phyloP scores from a whole-genome alignment of 2,113 vertebrate genomes.

The Lamprotornis superbus region DNA sequence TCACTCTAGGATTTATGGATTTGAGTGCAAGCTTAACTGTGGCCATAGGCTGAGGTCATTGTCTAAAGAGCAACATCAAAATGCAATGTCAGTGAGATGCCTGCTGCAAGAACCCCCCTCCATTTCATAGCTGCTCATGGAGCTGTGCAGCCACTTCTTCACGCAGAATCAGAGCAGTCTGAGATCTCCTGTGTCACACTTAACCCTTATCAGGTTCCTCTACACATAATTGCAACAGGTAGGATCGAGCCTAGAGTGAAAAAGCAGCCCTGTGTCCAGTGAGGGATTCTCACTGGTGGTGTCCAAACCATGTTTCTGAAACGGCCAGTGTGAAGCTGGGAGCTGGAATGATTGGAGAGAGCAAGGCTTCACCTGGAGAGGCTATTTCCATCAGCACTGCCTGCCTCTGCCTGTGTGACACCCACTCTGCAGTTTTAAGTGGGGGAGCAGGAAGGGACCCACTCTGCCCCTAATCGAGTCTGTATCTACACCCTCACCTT shows the following conservation, averaged over 20 bases:
- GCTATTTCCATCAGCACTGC: background rate
- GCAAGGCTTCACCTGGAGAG: background rate
- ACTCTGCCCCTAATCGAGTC: rapidly evolving
- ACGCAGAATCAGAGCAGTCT: rapidly evolving
- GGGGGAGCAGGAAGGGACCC: background rate
- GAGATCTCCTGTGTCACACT: background rate
- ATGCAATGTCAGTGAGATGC: background rate
- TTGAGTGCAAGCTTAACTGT: background rate
- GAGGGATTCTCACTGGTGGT: background rate
- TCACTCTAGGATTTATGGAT: background rate
- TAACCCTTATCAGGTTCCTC: background rate
- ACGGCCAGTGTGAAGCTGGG: background rate
- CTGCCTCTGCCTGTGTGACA: background rate
- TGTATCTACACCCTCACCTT: background rate
- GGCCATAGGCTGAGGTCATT: background rate
- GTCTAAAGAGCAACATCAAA: background rate
- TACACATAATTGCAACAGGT: background rate
- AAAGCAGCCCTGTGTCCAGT: background rate
- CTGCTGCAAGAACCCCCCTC: background rate
- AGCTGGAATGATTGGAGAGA: background rate
- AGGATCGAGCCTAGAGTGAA: background rate
- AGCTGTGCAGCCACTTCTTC: background rate
- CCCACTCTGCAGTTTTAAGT: background rate
- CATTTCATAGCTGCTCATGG: background rate
- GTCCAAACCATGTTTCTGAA: background rate